A percentile compares a stretch with the other conserved stretches of the same genome.
These are phyloP conservation scores for Leptopilina clavipes DNA, from an alignment of 1,140 invertebrate species.

Conservation along the genomic window DNA sequence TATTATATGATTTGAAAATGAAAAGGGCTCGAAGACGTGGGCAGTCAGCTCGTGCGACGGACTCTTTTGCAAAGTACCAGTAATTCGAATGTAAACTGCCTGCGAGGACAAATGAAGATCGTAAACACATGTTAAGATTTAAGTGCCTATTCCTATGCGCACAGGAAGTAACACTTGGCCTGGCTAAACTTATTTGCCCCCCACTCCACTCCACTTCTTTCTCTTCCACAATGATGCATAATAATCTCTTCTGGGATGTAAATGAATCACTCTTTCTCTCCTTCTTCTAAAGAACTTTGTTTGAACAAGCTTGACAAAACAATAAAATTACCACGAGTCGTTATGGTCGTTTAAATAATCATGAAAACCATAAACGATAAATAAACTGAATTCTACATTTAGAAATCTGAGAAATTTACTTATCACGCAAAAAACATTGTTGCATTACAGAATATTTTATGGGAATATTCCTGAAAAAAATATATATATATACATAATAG, in stretches of 20 bases:
- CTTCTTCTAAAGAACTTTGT: background rate
- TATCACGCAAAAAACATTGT: no score
- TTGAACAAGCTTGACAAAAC: conserved; percentile 12
- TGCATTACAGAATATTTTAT: no score
- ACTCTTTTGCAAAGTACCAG: conserved; percentile 43
- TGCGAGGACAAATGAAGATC: conserved; percentile 58
- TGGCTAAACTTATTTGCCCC: conserved; percentile 11
- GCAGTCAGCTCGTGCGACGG: conserved; percentile 53
- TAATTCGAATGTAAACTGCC: conserved; percentile 55
- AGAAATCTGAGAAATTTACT: no score
- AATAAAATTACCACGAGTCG: conserved; percentile 16
- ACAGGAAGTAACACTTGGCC: conserved; percentile 29
- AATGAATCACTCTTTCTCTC: conserved; percentile 1
- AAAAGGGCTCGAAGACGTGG: conserved; percentile 50
- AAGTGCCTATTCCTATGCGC: conserved; percentile 40
- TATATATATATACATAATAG: no score
- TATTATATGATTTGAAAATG: conserved; percentile 56
- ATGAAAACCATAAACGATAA: no score
- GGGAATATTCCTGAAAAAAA: no score
- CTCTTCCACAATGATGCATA: conserved; percentile 16
- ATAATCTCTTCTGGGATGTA: conserved; percentile 12
- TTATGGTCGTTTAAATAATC: no score
- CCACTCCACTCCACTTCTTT: background rate
- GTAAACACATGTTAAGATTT: conserved; percentile 55
- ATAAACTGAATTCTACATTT: no score